These are phyloP conservation scores for Meriones psammophilus DNA, from an alignment of 2,797 vertebrate genomes.

Conservation along the genomic window DNA sequence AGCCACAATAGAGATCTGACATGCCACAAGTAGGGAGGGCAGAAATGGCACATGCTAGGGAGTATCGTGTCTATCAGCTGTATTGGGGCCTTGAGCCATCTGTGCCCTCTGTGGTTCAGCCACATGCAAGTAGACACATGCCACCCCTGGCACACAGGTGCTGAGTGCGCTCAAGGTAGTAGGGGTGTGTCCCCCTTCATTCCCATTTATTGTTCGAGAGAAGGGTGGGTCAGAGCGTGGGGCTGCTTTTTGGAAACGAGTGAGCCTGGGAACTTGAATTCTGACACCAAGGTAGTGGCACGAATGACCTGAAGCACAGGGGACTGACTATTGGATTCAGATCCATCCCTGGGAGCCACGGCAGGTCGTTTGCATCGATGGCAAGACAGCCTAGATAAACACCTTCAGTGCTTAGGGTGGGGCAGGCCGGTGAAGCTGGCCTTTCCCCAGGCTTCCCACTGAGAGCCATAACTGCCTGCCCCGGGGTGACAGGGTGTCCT, in stretches of 20 bases:
- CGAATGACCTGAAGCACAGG: not conserved
- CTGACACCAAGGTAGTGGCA: not conserved
- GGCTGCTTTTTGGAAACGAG: not conserved
- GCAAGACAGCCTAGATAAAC: not conserved
- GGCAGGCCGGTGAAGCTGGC: not conserved
- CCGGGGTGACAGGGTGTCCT: not conserved
- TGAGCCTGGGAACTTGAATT: not conserved
- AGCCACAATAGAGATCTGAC: not conserved
- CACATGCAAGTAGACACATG: not conserved
- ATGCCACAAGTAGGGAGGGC: rapidly evolving
- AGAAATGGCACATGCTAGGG: not conserved
- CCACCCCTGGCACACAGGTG: not conserved
- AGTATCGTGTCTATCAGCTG: not conserved
- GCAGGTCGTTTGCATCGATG: not conserved
- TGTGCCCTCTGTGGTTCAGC: not conserved
- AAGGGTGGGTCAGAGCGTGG: not conserved
- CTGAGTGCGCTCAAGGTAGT: not conserved
- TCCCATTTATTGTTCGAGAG: not conserved
- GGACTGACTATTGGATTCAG: no score
- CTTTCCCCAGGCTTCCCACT: not conserved
- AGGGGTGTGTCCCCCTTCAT: not conserved
- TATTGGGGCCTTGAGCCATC: not conserved
- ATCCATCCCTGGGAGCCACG: rapidly evolving
- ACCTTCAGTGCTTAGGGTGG: rapidly evolving
- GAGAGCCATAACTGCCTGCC: no score